Conservation (phyloP, 2,113 vertebrate species). For the Bufo gargarizans region DNA sequence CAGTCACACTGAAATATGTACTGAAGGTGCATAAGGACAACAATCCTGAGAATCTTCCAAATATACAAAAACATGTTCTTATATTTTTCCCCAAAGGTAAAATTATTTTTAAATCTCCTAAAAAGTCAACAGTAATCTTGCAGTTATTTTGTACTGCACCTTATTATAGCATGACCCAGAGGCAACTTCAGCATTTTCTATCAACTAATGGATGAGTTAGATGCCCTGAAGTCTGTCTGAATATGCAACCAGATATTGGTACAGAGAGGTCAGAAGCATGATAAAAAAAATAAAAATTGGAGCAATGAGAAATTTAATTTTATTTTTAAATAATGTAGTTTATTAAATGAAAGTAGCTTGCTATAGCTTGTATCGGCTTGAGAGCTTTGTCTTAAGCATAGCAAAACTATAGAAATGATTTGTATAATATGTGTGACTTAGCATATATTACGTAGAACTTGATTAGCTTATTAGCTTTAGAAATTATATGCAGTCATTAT, state of each 20-base stretch:
- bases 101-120: conserved; percentile 40
- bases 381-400: neutral
- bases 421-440: too few relatives aligned
- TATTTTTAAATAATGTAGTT: neutral
- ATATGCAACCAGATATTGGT: neutral
- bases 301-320: neutral
- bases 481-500: too few relatives aligned
- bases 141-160: neutral
- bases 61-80: neutral
- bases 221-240: conserved; percentile 50
- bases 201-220: conserved; percentile 44
- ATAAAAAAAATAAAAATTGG: neutral
- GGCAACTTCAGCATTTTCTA: fast-evolving
- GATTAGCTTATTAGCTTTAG: too few relatives aligned
- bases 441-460: too few relatives aligned
- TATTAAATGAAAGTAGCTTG: neutral
- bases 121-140: conserved; percentile 19
- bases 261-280: conserved; percentile 23
- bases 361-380: neutral
- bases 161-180: conserved; percentile 32
- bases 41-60: neutral
- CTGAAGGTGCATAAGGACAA: neutral
- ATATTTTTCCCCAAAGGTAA: conserved; percentile 32
- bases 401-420: too few relatives aligned
- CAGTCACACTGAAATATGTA: neutral